Evolutionary conservation across 2,888 invertebrate genomes (phyloP).

Genomic region (Phortica magna): DNA sequence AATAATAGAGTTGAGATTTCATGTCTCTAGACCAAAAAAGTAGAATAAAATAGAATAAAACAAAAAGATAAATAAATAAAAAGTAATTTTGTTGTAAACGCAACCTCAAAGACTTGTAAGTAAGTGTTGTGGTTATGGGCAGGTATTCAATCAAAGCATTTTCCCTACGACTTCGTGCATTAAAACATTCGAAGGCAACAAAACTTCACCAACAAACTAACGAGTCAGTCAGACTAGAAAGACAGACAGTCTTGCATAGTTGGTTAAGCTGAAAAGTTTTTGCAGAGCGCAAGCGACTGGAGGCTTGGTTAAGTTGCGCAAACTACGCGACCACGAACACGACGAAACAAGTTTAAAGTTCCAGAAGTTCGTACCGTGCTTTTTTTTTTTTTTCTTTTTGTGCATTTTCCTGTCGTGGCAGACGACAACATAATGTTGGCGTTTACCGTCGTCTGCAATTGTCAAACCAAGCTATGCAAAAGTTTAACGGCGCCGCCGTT

Average conservation of each 20-base stretch:
- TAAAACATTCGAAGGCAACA: background rate
- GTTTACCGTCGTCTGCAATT: background rate
- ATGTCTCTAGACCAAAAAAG: background rate
- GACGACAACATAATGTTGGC: too few species aligned
- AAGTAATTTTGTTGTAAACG: background rate
- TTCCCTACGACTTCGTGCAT: background rate
- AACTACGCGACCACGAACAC: conserved; percentile 64
- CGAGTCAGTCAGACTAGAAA: background rate
- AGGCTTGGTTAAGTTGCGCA: conserved; percentile 42
- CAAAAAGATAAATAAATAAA: background rate
- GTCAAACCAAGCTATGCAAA: conserved; percentile 6
- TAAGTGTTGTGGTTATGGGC: background rate
- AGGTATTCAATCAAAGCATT: conserved; percentile 17
- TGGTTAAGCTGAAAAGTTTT: background rate
- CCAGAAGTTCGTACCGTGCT: background rate
- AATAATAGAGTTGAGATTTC: background rate
- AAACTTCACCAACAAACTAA: background rate
- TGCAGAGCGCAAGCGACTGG: background rate
- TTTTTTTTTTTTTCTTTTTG: background rate
- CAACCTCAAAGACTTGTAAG: background rate
- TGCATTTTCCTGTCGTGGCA: too few species aligned
- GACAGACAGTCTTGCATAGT: background rate
- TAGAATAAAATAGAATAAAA: background rate
- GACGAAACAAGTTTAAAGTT: conserved; percentile 10
- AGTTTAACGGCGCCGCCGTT: conserved; percentile 11